A percentile compares a stretch with the other conserved stretches of the same genome.
Conservation (phyloP, 2,113 vertebrate species). For the Aleadryas rufinucha region DNA sequence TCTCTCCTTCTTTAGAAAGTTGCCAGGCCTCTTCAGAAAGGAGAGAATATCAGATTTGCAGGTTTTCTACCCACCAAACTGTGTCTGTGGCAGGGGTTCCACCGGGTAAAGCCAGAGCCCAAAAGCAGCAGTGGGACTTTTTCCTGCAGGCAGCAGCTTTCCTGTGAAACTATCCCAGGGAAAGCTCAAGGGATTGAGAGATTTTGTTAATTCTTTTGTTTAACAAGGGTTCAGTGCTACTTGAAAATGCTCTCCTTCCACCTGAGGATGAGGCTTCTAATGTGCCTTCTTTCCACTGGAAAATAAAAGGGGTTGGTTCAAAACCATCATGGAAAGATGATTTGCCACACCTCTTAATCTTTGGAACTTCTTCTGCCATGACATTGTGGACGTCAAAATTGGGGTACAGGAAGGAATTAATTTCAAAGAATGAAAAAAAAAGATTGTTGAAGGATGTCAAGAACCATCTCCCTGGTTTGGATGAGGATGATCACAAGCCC, state of each 20-base stretch:
- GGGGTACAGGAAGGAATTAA: not conserved
- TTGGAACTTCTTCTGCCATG: not conserved
- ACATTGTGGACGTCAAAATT: fast-evolving
- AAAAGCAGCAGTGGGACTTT: not conserved
- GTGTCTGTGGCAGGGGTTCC: not conserved
- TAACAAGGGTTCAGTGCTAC: not conserved
- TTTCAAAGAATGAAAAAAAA: not conserved
- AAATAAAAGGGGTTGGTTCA: not conserved
- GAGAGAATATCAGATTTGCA: not conserved
- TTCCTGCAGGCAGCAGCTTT: not conserved
- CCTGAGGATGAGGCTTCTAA: not conserved
- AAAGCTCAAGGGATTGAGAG: not conserved
- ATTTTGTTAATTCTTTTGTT: not conserved
- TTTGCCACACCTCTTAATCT: not conserved
- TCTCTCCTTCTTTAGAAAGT: not conserved
- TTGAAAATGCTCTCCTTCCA: not conserved
- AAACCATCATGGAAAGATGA: not conserved
- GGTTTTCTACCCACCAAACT: not conserved
- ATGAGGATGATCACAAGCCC: not conserved
- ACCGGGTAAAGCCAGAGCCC: not conserved
- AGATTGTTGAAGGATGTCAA: not conserved
- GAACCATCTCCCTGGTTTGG: not conserved
- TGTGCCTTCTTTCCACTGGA: not conserved
- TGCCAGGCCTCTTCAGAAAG: not conserved
- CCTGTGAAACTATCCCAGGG: not conserved